Conservation (phyloP, 2,113 vertebrate genomes). For the Eulacestoma nigropectus region DNA sequence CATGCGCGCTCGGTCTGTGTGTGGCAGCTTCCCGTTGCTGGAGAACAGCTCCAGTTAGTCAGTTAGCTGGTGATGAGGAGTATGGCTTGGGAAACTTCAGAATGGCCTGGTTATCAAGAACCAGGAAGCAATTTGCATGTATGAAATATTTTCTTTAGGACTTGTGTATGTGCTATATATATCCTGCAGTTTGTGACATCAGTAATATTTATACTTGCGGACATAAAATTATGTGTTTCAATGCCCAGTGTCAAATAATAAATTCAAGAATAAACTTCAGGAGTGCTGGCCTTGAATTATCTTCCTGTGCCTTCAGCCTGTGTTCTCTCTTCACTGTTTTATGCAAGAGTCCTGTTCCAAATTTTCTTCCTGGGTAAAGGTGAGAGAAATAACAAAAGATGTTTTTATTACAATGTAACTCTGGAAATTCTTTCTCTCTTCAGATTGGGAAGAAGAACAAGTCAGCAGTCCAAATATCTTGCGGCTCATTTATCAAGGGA, state of each 20-base stretch:
- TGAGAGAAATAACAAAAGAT: background rate
- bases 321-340: background rate
- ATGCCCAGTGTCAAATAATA: background rate
- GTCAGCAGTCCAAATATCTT: constrained; percentile 98
- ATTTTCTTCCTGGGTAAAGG: background rate
- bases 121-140: background rate
- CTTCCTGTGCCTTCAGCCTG: background rate
- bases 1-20: accelerated
- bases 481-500: constrained; percentile 97
- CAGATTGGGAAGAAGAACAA: constrained; percentile 97
- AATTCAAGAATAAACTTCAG: background rate
- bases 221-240: background rate
- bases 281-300: background rate
- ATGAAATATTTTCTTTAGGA: background rate
- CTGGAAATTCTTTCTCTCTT: constrained; percentile 43
- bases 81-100: background rate
- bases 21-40: background rate
- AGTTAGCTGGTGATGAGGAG: background rate
- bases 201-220: background rate
- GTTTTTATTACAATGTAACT: background rate
- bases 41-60: background rate
- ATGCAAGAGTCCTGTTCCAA: background rate
- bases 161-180: background rate
- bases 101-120: background rate
- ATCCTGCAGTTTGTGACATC: background rate